phyloP scores from a whole-genome alignment of 2,888 invertebrate genomes.

The Papilio demoleus region DNA sequence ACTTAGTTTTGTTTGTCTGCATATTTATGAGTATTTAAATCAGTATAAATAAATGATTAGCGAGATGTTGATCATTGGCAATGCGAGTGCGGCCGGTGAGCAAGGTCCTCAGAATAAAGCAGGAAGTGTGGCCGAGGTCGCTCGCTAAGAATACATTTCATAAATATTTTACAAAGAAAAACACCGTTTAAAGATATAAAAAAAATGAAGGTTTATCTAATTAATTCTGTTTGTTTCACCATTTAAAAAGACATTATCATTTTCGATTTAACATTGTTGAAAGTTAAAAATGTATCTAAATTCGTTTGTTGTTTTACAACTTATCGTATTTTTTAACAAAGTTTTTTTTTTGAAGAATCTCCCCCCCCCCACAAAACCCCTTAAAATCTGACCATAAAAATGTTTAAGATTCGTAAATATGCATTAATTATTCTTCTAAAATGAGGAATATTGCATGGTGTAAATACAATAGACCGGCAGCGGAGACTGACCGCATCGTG shows the following conservation, averaged over 20 bases:
- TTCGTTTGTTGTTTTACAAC: no score
- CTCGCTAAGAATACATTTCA: conserved; percentile 52
- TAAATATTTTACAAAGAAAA: conserved; percentile 34
- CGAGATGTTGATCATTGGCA: conserved; percentile 58
- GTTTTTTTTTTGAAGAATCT: no score
- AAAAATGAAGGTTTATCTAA: conserved; percentile 30
- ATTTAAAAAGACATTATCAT: not conserved
- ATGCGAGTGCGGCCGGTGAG: conserved; percentile 59
- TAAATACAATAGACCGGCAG: no score
- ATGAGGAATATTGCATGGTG: no score
- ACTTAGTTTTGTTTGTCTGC: conserved; percentile 37
- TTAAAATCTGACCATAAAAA: no score
- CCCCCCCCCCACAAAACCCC: no score
- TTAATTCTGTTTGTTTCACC: conserved; percentile 11
- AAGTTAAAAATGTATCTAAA: not conserved
- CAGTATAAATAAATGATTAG: conserved; percentile 58
- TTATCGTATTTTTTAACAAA: no score
- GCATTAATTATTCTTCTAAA: no score
- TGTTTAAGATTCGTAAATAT: no score
- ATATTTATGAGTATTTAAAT: conserved; percentile 46
- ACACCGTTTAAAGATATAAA: conserved; percentile 19
- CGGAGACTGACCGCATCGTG: conserved; percentile 8
- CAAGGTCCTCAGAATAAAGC: conserved; percentile 71
- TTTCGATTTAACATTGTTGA: not conserved
- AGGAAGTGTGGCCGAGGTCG: conserved; percentile 75